phyloP scores from a whole-genome alignment of 2,888 invertebrate species.

The Pinctada fucata region DNA sequence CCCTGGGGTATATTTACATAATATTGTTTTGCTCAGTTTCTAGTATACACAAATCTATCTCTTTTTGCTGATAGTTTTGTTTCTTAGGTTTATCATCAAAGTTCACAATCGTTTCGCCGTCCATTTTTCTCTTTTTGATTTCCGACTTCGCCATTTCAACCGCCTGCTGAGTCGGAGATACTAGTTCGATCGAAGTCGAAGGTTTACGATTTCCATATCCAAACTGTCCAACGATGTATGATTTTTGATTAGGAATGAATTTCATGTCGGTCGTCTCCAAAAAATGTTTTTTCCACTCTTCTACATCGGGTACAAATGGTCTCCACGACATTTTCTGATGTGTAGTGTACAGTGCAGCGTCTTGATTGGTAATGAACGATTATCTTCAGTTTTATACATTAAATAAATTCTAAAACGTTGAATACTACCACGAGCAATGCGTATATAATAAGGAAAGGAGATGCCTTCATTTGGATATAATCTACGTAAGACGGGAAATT shows the following conservation, averaged over 20 bases:
- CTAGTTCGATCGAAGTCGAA: conserved; percentile 3
- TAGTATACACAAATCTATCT: too few species aligned
- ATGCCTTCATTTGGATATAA: neutral
- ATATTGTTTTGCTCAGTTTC: too few species aligned
- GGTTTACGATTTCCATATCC: neutral
- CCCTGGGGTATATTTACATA: too few species aligned
- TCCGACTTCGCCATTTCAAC: conserved; percentile 3
- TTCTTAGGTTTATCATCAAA: conserved; percentile 3
- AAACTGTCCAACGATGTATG: conserved; percentile 5
- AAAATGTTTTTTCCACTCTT: conserved; percentile 8
- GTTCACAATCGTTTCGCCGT: conserved; percentile 3
- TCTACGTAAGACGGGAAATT: neutral
- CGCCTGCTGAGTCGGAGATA: neutral
- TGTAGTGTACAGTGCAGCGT: neutral
- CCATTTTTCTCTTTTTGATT: conserved; percentile 8
- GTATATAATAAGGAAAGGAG: neutral
- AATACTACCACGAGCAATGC: conserved; percentile 3
- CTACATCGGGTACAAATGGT: conserved; percentile 2
- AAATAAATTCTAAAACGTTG: conserved; percentile 5
- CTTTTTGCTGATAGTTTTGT: neutral
- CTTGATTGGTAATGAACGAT: conserved; percentile 1
- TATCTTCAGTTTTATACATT: neutral
- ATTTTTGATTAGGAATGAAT: conserved; percentile 1
- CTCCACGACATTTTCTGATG: conserved; percentile 4
- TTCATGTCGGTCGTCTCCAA: neutral